phyloP scores from a whole-genome alignment of 2,113 vertebrate genomes.

The Xiphophorus maculatus region DNA sequence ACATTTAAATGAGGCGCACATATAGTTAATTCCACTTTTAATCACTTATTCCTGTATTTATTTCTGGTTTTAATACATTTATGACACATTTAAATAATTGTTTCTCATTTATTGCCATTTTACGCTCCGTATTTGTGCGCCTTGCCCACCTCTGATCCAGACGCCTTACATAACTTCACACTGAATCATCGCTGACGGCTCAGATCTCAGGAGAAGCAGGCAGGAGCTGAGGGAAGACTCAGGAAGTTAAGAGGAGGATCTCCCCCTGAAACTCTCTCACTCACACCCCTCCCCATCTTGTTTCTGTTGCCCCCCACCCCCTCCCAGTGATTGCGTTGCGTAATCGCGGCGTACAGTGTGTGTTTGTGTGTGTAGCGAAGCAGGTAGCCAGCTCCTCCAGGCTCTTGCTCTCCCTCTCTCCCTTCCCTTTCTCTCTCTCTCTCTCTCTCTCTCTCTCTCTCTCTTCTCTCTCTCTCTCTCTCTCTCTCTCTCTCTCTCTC shows the following conservation, averaged over 20 bases:
- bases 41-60: too few species aligned
- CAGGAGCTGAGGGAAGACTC: neutral
- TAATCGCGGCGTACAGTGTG: constrained; percentile 28
- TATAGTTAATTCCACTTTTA: too few species aligned
- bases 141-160: constrained; percentile 3
- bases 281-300: constrained; percentile 1
- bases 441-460: too few species aligned
- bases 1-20: too few species aligned
- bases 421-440: too few species aligned
- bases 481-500: too few species aligned
- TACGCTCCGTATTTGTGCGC: neutral
- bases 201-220: neutral
- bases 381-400: constrained; percentile 18
- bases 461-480: too few species aligned
- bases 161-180: constrained; percentile 39
- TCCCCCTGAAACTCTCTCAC: constrained; percentile 3
- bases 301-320: neutral
- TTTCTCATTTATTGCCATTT: too few species aligned
- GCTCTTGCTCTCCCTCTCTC: neutral
- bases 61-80: too few species aligned
- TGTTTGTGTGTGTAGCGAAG: constrained; percentile 4
- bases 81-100: too few species aligned
- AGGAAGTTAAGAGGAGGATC: constrained; percentile 29
- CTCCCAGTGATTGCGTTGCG: constrained; percentile 29
- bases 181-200: constrained; percentile 47